Base-by-base conservation (phyloP, 2,113 vertebrate genomes). In the Columbina picui region DNA sequence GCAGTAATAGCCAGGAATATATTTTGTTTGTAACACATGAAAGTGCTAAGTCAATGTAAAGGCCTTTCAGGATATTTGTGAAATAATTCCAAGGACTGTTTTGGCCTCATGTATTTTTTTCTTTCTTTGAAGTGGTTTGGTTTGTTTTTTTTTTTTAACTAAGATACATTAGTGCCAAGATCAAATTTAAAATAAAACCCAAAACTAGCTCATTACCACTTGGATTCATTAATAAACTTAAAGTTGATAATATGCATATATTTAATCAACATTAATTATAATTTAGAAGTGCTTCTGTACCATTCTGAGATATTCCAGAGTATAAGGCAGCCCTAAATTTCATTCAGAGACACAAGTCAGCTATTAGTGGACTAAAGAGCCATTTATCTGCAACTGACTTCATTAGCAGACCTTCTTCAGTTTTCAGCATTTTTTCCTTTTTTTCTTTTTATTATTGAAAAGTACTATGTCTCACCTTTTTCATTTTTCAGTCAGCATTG, bases 211-310 rank as follows among this genome's bases (percentile, higher is more conserved):
- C 9, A 21, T 87, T 96, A 45, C 12, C 36, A 76, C 70, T 67
- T 77, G 38, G 8, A 4, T 63, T 91, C 50, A 52, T 95, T 94
- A 85, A 75, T 76, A 69, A 96, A 53, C 53, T 79, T n/a, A 49
- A 93, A 91, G 39, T 67, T 91, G 63, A 73, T 71, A 23, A 71
- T 78, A 30, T 71, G 60, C 60, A 36, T 89, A 8, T 81, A 38
- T 93, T 96, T 90, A 91, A 94, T 95, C 87, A 95, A 85, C 61
- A 55, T 4, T 87, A 70, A 81, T 83, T 90, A 50, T 59, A 61
- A 87, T 61, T 85, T 77, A 67, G 49, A 83, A 91, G 45, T 76
- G 30, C 22, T 87, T 75, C 27, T 93, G 19, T 90, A 36, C 57
- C 55, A 61, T 76, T 30, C 18, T 77, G 69, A 77, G 19, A 43